These are phyloP conservation scores for Telmatochromis brichardi DNA, from an alignment of 2,113 vertebrate genomes.

Conservation along the genomic window DNA sequence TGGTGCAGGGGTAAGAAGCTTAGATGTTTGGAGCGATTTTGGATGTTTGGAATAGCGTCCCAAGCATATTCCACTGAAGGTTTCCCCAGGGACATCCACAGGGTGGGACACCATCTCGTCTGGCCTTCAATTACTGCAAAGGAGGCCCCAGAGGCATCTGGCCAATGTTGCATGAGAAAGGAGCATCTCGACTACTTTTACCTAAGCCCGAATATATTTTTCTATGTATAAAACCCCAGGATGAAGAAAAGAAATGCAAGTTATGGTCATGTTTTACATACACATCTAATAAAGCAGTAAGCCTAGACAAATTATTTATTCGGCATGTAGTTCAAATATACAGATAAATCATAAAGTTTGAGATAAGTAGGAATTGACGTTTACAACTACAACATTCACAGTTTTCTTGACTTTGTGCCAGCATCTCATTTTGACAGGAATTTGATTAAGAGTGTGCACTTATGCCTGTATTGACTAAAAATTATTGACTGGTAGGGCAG, in stretches of 20 bases:
- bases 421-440: not conserved
- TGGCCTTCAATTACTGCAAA: rapidly evolving
- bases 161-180: not conserved
- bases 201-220: not conserved
- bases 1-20: not conserved
- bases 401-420: not conserved
- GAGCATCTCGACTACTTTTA: not conserved
- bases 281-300: not conserved
- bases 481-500: not conserved
- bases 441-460: not conserved
- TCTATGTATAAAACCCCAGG: not conserved
- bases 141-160: rapidly evolving
- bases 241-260: not conserved
- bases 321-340: not conserved
- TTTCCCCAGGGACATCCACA: not conserved
- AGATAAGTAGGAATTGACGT: not conserved
- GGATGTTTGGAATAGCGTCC: not conserved
- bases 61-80: not conserved
- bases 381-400: not conserved
- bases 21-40: not conserved
- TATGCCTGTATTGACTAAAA: not conserved
- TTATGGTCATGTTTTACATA: not conserved
- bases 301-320: slow-evolving; percentile 35
- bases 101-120: rapidly evolving
- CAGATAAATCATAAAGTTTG: not conserved